Evolutionary conservation across 2,888 invertebrate genomes (phyloP).

Genomic region (Pristionchus maxplancki): DNA sequence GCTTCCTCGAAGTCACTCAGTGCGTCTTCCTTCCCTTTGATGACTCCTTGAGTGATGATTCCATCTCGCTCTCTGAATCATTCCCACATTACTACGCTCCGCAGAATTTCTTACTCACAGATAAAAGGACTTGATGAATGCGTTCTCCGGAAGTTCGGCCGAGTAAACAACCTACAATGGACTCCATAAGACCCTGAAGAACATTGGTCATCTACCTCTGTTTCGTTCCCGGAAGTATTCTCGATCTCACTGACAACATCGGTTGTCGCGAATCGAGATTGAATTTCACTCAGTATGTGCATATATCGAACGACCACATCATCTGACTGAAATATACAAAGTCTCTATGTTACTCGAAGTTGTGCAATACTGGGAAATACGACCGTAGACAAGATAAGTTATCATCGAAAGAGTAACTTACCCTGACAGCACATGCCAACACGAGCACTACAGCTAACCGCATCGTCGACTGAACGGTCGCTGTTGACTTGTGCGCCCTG

Average conservation of each 20-base stretch:
- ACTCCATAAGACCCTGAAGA: not conserved
- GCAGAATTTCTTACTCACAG: constrained; percentile 39
- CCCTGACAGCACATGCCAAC: not conserved
- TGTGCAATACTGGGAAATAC: not conserved
- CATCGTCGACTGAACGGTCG: constrained; percentile 10
- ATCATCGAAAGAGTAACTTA: constrained; percentile 8
- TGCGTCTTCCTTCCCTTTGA: constrained; percentile 77
- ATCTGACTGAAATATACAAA: not conserved
- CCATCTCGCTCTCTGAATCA: constrained; percentile 53
- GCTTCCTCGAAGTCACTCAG: constrained; percentile 65
- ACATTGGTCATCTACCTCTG: not conserved
- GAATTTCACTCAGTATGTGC: constrained; percentile 53
- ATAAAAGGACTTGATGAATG: constrained; percentile 52
- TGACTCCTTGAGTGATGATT: constrained; percentile 56
- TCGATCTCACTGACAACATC: constrained; percentile 54
- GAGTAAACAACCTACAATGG: constrained; percentile 49
- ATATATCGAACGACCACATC: constrained; percentile 49
- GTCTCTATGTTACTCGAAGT: not conserved
- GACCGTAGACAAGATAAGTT: not conserved
- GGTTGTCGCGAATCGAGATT: constrained; percentile 52
- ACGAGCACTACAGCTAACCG: constrained; percentile 20
- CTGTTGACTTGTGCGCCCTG: constrained; percentile 34
- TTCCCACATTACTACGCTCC: not conserved
- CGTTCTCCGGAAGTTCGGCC: constrained; percentile 52
- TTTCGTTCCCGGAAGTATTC: constrained; percentile 43